Conservation (phyloP, 2,797 vertebrate species). For the Myotis daubentonii region DNA sequence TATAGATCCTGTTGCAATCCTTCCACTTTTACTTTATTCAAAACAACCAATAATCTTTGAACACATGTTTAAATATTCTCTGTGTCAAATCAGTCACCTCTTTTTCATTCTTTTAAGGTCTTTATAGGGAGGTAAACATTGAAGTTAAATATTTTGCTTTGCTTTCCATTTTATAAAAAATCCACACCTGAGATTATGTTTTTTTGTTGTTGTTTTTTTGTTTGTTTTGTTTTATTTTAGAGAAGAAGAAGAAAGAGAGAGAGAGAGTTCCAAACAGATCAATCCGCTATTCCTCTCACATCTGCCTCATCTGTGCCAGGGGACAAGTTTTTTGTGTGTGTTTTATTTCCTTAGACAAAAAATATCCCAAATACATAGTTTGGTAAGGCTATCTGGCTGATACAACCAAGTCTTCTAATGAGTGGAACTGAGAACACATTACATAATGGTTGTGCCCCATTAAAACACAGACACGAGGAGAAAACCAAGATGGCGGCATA, state of each 20-base stretch:
- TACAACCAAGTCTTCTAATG: slow-evolving; percentile 96
- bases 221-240: too few species aligned
- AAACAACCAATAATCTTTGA: not conserved
- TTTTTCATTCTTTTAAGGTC: not conserved
- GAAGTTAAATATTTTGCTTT: not conserved
- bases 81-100: not conserved
- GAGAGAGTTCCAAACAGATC: too few species aligned
- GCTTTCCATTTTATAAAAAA: not conserved
- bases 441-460: slow-evolving; percentile 98
- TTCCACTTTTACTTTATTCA: not conserved
- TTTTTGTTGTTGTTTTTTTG: too few species aligned
- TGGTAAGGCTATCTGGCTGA: slow-evolving; percentile 95
- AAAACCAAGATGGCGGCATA: too few species aligned
- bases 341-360: slow-evolving; percentile 88
- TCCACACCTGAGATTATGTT: too few species aligned
- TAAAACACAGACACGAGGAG: slow-evolving; percentile 96
- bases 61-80: not conserved
- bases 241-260: too few species aligned
- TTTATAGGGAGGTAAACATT: not conserved
- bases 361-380: slow-evolving; percentile 99
- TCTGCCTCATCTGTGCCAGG: too few species aligned
- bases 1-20: not conserved
- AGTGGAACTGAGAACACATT: slow-evolving; percentile 98
- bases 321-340: too few species aligned
- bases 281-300: too few species aligned